Conservation (phyloP, 1,140 invertebrate genomes). For the Uloborus diversus region DNA sequence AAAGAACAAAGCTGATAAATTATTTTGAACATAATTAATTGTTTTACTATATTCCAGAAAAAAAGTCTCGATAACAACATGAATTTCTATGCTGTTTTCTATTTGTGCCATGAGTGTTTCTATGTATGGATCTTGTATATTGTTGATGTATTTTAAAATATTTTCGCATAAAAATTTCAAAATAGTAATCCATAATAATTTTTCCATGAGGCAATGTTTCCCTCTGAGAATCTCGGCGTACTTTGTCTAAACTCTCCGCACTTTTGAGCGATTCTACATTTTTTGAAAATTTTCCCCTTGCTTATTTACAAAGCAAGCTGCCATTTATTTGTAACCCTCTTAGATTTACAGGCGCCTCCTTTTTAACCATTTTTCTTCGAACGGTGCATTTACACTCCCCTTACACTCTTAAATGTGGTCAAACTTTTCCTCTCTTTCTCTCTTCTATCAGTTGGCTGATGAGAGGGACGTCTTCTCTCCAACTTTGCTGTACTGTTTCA, state of each 20-base stretch:
- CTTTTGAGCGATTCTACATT: not conserved
- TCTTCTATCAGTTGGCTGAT: not conserved
- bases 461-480: not conserved
- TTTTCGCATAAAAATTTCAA: not conserved
- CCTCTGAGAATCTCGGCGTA: no score
- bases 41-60: no score
- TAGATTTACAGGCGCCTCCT: not conserved
- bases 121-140: not conserved
- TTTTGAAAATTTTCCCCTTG: slow-evolving; percentile 24
- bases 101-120: not conserved
- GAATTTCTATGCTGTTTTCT: not conserved
- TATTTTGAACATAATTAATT: no score
- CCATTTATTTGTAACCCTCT: slow-evolving; percentile 11
- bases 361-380: not conserved
- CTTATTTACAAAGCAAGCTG: slow-evolving; percentile 40
- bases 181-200: not conserved
- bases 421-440: not conserved
- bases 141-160: not conserved
- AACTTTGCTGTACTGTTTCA: not conserved
- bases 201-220: no score
- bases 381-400: not conserved
- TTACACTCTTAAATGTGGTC: not conserved
- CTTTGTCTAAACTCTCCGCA: not conserved
- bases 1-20: no score
- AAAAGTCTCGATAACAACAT: no score